phyloP scores from a whole-genome alignment of 2,888 invertebrate species.

The Cacoxenus indagator region DNA sequence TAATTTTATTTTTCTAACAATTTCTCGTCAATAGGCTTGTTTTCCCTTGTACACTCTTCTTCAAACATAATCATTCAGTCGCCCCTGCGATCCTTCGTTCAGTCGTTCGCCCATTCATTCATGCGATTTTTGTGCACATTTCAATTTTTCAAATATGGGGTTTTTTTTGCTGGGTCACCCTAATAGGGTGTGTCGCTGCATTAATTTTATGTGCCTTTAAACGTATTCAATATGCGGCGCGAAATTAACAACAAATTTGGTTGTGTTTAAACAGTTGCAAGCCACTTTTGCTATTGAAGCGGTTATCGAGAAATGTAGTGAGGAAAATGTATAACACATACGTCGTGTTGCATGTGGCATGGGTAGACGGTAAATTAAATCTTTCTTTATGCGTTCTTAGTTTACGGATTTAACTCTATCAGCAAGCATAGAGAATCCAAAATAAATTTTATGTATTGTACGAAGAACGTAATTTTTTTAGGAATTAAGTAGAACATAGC shows the following conservation, averaged over 20 bases:
- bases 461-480: too few species aligned
- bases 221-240: neutral
- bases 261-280: conserved; percentile 2
- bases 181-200: conserved; percentile 11
- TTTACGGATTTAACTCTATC: too few species aligned
- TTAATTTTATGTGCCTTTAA: neutral
- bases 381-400: too few species aligned
- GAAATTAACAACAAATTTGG: conserved; percentile 1
- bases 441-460: too few species aligned
- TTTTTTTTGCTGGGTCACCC: conserved; percentile 7
- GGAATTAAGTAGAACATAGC: too few species aligned
- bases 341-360: neutral
- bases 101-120: neutral
- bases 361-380: too few species aligned
- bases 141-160: too few species aligned
- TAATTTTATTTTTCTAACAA: conserved; percentile 17
- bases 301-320: neutral
- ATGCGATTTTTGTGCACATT: neutral
- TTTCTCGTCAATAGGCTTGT: conserved; percentile 16
- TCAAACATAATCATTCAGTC: conserved; percentile 8
- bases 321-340: neutral
- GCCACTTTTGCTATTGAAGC: neutral
- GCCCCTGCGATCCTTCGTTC: neutral
- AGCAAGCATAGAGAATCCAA: too few species aligned
- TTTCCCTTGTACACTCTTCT: neutral